Evolutionary conservation across 2,888 invertebrate species (phyloP).

Genomic region (Raillietiella orientalis): DNA sequence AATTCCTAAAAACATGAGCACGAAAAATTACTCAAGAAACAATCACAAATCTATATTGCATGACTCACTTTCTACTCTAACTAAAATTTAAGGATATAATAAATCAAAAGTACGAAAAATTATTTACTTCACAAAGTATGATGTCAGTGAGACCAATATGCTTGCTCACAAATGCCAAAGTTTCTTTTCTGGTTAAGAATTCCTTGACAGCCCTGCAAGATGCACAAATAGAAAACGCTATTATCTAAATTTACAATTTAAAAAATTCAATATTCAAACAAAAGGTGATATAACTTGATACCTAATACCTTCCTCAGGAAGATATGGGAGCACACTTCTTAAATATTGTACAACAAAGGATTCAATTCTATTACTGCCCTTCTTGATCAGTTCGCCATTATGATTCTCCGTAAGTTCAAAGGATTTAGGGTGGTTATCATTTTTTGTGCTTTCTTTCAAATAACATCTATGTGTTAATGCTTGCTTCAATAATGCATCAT

Average conservation of each 20-base stretch:
- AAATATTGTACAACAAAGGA: constrained; percentile 31
- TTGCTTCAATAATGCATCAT: constrained; percentile 26
- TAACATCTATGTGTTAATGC: constrained; percentile 54
- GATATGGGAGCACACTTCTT: constrained; percentile 28
- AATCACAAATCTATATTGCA: no score
- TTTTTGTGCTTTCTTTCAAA: constrained; percentile 29
- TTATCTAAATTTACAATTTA: no score
- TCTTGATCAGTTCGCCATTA: constrained; percentile 29
- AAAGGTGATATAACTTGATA: constrained; percentile 10
- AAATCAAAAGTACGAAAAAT: constrained; percentile 5
- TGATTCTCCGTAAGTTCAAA: constrained; percentile 14
- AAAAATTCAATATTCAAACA: constrained; percentile 1
- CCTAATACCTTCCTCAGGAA: constrained; percentile 38
- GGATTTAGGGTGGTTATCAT: constrained; percentile 24
- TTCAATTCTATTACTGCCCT: constrained; percentile 30
- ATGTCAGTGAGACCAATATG: constrained; percentile 54
- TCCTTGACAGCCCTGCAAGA: constrained; percentile 21
- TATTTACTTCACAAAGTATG: constrained; percentile 34
- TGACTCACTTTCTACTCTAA: no score
- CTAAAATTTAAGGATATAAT: constrained; percentile 4
- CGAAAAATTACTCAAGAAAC: no score
- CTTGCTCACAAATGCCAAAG: constrained; percentile 31
- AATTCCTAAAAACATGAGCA: constrained; percentile 33
- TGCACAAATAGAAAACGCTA: constrained; percentile 1
- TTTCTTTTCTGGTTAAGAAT: constrained; percentile 26